Percentiles rank a stretch among this genome's conserved stretches.
Conservation (phyloP, 2,113 vertebrate genomes). For the Silurus meridionalis region DNA sequence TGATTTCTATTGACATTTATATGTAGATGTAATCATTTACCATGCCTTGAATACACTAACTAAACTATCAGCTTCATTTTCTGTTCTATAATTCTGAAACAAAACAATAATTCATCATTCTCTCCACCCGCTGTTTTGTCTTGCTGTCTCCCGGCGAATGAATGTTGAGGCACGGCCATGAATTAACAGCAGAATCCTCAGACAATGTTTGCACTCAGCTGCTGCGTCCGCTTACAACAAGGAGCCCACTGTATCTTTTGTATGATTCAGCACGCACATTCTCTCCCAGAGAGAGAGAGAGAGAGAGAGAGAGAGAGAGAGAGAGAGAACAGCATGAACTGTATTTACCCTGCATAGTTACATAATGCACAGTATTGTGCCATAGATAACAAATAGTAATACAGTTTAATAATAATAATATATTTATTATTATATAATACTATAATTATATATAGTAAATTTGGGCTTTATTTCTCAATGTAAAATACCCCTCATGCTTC, state of each 20-base stretch:
- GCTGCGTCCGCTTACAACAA: slow-evolving; percentile 51
- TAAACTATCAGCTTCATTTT: background rate
- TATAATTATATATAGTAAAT: background rate
- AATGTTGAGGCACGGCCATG: slow-evolving; percentile 43
- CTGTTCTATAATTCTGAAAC: background rate
- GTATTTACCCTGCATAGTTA: slow-evolving; percentile 36
- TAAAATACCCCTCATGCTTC: background rate
- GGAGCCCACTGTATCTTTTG: slow-evolving; percentile 50
- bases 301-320: background rate
- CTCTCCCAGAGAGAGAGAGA: background rate
- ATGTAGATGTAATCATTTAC: too few species aligned
- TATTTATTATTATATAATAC: too few species aligned
- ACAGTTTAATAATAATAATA: too few species aligned
- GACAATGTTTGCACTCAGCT: slow-evolving; percentile 51
- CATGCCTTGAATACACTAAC: background rate
- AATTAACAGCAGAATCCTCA: slow-evolving; percentile 44
- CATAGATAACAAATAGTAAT: slow-evolving; percentile 7
- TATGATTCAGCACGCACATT: slow-evolving; percentile 59
- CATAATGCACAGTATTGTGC: slow-evolving; percentile 44
- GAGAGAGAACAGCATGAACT: slow-evolving; percentile 48
- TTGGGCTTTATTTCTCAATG: background rate
- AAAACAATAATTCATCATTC: background rate
- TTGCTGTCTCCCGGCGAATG: slow-evolving; percentile 25
- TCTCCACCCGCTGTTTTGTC: slow-evolving; percentile 29
- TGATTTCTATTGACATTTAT: too few species aligned